Percentiles rank a stretch among this genome's conserved stretches.
These are phyloP conservation scores for Colostygia pectinataria DNA, from an alignment of 2,888 invertebrate species.

Conservation along the genomic window DNA sequence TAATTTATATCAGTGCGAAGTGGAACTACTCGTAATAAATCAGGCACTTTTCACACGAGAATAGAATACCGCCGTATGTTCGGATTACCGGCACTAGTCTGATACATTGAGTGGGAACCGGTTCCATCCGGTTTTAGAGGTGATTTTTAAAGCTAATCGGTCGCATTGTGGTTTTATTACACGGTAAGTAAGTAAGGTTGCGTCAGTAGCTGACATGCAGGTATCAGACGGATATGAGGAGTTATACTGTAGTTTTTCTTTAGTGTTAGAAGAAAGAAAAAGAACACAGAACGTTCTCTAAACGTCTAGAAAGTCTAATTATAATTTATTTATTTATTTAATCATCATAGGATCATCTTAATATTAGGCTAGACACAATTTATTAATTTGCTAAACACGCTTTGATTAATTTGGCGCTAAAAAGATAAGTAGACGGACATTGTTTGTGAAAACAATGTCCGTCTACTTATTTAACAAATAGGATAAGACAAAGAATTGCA, in stretches of 20 bases:
- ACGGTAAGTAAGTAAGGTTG: not conserved
- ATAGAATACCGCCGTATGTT: constrained; percentile 29
- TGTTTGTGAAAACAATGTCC: too few species aligned
- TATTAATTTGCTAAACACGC: too few species aligned
- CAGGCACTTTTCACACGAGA: constrained; percentile 29
- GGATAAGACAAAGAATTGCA: not conserved
- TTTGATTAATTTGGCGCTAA: too few species aligned
- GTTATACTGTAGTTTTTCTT: too few species aligned
- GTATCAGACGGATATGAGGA: not conserved
- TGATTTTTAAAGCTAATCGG: constrained; percentile 16
- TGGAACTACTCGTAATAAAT: constrained; percentile 33
- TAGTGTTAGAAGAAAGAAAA: too few species aligned
- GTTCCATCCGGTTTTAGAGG: constrained; percentile 15
- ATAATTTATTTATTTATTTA: too few species aligned
- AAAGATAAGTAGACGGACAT: too few species aligned
- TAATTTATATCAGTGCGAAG: constrained; percentile 29
- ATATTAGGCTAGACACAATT: too few species aligned
- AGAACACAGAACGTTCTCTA: too few species aligned
- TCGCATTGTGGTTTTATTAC: constrained; percentile 11
- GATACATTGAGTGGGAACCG: constrained; percentile 17
- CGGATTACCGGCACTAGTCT: constrained; percentile 25
- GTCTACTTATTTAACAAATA: not conserved
- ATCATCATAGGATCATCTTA: too few species aligned
- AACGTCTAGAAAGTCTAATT: too few species aligned
- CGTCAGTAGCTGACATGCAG: too few species aligned